Percentiles rank a stretch among this genome's conserved stretches.
These are phyloP conservation scores for Oscheius myriophilus DNA, from an alignment of 2,888 invertebrate species.

Conservation along the genomic window DNA sequence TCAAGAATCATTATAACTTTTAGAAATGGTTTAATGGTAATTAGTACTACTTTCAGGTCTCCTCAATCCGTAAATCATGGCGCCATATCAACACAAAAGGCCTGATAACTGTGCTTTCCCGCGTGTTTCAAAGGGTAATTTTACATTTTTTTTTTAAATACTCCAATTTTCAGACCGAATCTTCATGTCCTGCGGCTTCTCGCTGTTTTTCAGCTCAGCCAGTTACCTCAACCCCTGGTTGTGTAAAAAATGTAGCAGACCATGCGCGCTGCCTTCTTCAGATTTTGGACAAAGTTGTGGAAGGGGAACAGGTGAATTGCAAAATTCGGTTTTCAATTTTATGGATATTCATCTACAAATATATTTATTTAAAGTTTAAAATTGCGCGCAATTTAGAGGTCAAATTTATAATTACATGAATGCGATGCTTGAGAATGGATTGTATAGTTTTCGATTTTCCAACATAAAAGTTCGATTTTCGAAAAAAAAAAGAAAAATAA, in stretches of 20 bases:
- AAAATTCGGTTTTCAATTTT: too few species aligned
- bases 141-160: not conserved
- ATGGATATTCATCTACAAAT: too few species aligned
- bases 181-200: slow-evolving; percentile 46
- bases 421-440: too few species aligned
- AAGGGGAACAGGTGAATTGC: slow-evolving; percentile 52
- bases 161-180: slow-evolving; percentile 39
- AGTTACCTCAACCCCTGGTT: slow-evolving; percentile 12
- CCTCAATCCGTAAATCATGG: slow-evolving; percentile 63
- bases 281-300: slow-evolving; percentile 60
- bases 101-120: slow-evolving; percentile 54
- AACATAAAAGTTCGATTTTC: too few species aligned
- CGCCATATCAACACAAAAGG: slow-evolving; percentile 68
- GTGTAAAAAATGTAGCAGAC: slow-evolving; percentile 52
- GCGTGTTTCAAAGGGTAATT: slow-evolving; percentile 62
- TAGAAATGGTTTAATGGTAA: too few species aligned
- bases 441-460: too few species aligned
- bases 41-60: slow-evolving; percentile 40
- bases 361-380: too few species aligned
- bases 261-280: slow-evolving; percentile 59
- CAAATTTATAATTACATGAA: too few species aligned
- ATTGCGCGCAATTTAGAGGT: too few species aligned
- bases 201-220: slow-evolving; percentile 43
- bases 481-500: too few species aligned
- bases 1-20: too few species aligned